Base-by-base conservation (phyloP, 2,888 invertebrate genomes). In the Theodoxus fluviatilis region DNA sequence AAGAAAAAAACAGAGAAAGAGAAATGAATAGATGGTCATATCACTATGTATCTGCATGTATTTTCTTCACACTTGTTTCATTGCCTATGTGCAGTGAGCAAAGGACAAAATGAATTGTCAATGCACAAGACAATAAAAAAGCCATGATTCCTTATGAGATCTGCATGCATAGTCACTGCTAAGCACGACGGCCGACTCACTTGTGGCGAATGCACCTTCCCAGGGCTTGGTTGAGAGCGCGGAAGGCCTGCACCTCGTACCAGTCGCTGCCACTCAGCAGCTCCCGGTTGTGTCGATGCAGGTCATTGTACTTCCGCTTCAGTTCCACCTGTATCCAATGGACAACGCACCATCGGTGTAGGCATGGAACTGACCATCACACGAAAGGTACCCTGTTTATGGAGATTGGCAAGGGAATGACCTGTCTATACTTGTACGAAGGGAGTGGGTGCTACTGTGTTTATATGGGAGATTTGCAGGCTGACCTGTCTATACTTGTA, bases 221-320 rank as follows among this genome's bases (percentile, higher is more conserved):
- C 49, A 93, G 89, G 0, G 94, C 94, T 85, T 94, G 94, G 88
- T 94, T 94, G 74, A 94, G 82, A 0, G 93, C 93, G 74, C 93
- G 89, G 85, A 90, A 93, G 0, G 93, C 93, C 83, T 93, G 93
- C 33, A 92, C 91, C 71, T 90, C 90, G 78, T 91, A 92, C 93
- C 92, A 92, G 74, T 91, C 90, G 40, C 84, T 81, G 0, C 92
- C 92, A 4, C 87, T 81, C 63, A 92, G 87, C 31, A 92, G 84
- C 0, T 89, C 90, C 83, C 81, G 76, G 0, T 77, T 78, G 0
- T 78, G 77, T 73, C 76, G 74, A 71, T 85, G 76, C 28, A 82
- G 83, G 81, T 92, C 90, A 84, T 94, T 94, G 87, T 93, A 94
- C 22, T 89, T 86, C 82, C 90, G 89, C 85, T 94, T 94, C 79